phyloP scores from a whole-genome alignment of 2,888 invertebrate species.

The Drosophila acutilabella region DNA sequence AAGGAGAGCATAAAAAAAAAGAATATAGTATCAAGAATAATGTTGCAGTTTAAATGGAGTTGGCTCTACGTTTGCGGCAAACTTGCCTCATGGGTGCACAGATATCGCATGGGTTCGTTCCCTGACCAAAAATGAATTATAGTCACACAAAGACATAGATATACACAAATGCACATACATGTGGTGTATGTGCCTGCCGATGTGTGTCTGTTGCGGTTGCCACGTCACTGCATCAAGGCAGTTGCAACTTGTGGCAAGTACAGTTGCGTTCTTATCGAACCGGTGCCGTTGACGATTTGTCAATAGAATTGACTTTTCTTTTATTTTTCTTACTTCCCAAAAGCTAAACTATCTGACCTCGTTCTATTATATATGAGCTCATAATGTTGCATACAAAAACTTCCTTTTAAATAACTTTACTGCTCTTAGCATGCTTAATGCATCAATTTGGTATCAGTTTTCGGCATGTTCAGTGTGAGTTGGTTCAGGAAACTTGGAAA shows the following conservation, averaged over 20 bases:
- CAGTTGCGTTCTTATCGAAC: slow-evolving; percentile 18
- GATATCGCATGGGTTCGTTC: slow-evolving; percentile 27
- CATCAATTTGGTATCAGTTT: neutral
- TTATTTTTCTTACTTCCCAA: neutral
- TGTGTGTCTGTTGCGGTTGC: slow-evolving; percentile 26
- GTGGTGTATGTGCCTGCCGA: slow-evolving; percentile 5
- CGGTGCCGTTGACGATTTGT: slow-evolving; percentile 21
- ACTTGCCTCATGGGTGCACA: slow-evolving; percentile 58
- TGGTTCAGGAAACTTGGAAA: neutral
- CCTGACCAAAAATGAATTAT: slow-evolving; percentile 45
- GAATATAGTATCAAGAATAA: slow-evolving; percentile 45
- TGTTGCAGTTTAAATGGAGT: slow-evolving; percentile 53
- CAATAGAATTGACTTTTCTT: slow-evolving; percentile 3
- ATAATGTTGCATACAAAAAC: neutral
- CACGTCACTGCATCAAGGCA: slow-evolving; percentile 4
- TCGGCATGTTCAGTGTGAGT: neutral
- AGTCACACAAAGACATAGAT: slow-evolving; percentile 1
- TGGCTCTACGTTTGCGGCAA: slow-evolving; percentile 29
- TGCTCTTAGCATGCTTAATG: neutral
- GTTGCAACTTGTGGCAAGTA: slow-evolving; percentile 24
- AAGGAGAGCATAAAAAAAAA: neutral
- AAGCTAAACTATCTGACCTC: neutral
- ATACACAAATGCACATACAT: neutral
- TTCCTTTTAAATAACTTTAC: neutral
- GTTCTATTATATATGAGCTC: slow-evolving; percentile 5